Conservation (phyloP, 2,113 vertebrate species). For the Ptychochromis oligacanthus region DNA sequence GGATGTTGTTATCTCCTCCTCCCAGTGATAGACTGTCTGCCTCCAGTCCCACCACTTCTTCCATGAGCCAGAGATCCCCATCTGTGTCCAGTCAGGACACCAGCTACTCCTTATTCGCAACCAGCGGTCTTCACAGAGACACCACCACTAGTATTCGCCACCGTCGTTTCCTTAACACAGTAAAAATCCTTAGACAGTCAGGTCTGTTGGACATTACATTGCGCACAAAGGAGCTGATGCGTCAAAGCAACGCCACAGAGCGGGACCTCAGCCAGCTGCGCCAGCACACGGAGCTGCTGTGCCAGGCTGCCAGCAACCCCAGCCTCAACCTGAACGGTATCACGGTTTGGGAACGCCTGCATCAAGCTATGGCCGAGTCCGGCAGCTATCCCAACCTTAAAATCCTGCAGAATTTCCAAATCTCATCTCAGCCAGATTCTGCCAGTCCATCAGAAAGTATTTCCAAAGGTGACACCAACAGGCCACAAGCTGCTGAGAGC, state of each 20-base stretch:
- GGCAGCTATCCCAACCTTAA: conserved; percentile 66
- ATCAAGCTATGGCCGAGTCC: conserved; percentile 71
- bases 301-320: conserved; percentile 52
- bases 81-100: conserved; percentile 42
- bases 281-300: conserved; percentile 75
- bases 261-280: conserved; percentile 73
- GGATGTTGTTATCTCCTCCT: too few species aligned
- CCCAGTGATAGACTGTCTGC: not conserved
- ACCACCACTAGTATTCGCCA: conserved; percentile 31
- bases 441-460: not conserved
- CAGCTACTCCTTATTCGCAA: conserved; percentile 15
- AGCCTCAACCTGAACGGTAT: not conserved
- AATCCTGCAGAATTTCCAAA: conserved; percentile 14
- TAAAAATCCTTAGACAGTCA: conserved; percentile 74
- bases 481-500: not conserved
- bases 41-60: conserved; percentile 20
- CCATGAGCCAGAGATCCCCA: conserved; percentile 25
- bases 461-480: not conserved
- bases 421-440: not conserved
- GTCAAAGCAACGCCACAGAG: conserved; percentile 68
- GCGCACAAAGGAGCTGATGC: conserved; percentile 76
- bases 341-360: conserved; percentile 55
- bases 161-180: conserved; percentile 76
- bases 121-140: conserved; percentile 25
- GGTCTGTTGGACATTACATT: conserved; percentile 79